These are phyloP conservation scores for Syndactyla subalaris DNA, from an alignment of 2,797 vertebrate species.

Conservation along the genomic window DNA sequence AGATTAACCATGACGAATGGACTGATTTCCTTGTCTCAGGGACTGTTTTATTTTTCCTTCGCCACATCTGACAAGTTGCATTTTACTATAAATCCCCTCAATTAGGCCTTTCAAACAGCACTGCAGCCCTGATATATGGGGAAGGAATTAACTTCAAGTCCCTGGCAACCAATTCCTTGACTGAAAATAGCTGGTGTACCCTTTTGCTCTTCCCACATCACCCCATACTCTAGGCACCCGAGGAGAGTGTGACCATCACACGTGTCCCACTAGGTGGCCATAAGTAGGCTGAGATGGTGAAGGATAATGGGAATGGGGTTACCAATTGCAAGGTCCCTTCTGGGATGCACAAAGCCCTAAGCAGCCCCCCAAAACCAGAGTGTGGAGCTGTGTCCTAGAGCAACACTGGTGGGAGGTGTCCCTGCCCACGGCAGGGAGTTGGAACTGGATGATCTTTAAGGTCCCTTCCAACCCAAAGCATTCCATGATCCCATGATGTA, in stretches of 20 bases:
- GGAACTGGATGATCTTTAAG: background rate
- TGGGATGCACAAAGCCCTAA: background rate
- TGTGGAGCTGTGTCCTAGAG: background rate
- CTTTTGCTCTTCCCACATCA: background rate
- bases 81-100: constrained; percentile 73
- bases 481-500: accelerated
- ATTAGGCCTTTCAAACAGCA: constrained; percentile 63
- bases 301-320: background rate
- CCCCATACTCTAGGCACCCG: background rate
- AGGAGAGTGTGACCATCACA: background rate
- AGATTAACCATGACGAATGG: constrained; percentile 54
- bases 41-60: constrained; percentile 51
- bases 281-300: background rate
- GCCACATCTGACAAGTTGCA: constrained; percentile 58
- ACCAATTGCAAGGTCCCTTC: background rate
- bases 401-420: accelerated
- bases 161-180: constrained; percentile 56
- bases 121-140: constrained; percentile 35
- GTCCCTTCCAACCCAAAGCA: background rate
- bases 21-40: constrained; percentile 25
- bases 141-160: constrained; percentile 62
- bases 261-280: background rate
- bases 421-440: background rate
- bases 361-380: background rate
- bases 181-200: constrained; percentile 63